Evolutionary conservation across 2,113 vertebrate species (phyloP), one percentile per base, ranked within the genome.

Genomic region (Dromaius novaehollandiae): DNA sequence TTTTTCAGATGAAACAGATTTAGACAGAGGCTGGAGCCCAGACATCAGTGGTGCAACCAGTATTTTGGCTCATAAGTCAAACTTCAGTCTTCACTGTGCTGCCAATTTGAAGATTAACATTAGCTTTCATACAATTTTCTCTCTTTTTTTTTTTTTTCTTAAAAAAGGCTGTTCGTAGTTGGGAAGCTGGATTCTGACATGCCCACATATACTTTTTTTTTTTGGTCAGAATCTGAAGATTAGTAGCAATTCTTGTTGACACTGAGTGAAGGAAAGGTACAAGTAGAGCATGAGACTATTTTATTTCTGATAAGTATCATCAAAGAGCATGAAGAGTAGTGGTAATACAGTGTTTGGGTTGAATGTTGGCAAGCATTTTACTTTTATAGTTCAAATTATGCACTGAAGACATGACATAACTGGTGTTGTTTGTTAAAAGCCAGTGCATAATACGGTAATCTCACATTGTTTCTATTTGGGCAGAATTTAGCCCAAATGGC

Each of bases 301-400:
- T 93, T 91, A 82, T 83, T 93, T 90, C 86, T 86, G 28, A 21
- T 40, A 92, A 68, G 68, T 76, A 93, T 88, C 3, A 4, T 60
- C 75, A 3, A 77, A 51, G 73, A 48, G 88, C 32, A 60, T 34
- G 56, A 77, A 61, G 68, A 87, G 82, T 6, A 69, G 70, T 61
- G 74, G 63, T 65, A 75, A 82, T 48, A 1, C 0, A 13, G 75
- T 55, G 82, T 34, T 71, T 65, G 91, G 61, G 1, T 64, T 58
- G 66, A 61, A 21, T 26, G 21, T n/a, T 97, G 95, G 85, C 89
- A 38, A 71, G 44, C 79, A 61, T 32, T 55, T 77, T 18, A 25
- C 78, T 48, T 91, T 66, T 36, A 0, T 30, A 21, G 55, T 21
- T 82, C 19, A 8, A 13, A 18, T 14, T 25, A 9, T 7, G 28